These are phyloP conservation scores for Antitype chi DNA, from an alignment of 2,888 invertebrate genomes.

Conservation along the genomic window DNA sequence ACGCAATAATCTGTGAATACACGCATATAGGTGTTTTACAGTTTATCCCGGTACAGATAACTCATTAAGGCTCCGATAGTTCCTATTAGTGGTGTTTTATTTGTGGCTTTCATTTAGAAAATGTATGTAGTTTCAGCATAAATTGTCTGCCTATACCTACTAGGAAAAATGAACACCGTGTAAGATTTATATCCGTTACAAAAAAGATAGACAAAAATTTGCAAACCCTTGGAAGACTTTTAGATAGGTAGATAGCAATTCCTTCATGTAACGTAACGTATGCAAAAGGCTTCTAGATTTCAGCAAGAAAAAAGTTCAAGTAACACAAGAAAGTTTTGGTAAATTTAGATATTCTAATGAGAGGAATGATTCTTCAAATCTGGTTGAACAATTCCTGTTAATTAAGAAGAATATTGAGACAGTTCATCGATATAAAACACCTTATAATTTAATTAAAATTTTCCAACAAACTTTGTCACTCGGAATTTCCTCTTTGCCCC, in stretches of 20 bases:
- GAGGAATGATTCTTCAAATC: background rate
- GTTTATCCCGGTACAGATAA: too few species aligned
- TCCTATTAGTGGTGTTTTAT: background rate
- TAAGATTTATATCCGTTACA: too few species aligned
- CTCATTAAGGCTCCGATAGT: too few species aligned
- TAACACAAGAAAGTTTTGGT: background rate
- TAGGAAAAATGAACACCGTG: too few species aligned
- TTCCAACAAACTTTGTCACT: slow-evolving; percentile 79
- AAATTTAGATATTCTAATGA: slow-evolving; percentile 1
- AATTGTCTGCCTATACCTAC: background rate
- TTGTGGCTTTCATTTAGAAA: background rate
- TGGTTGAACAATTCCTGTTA: slow-evolving; percentile 2
- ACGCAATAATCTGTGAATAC: too few species aligned
- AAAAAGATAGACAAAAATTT: background rate
- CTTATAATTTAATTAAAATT: slow-evolving; percentile 83
- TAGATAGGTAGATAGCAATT: too few species aligned
- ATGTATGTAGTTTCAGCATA: background rate
- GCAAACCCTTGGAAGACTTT: background rate
- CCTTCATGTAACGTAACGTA: background rate
- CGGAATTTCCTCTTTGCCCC: slow-evolving; percentile 77
- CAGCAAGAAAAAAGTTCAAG: background rate
- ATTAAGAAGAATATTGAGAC: slow-evolving; percentile 24
- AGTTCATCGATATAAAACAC: slow-evolving; percentile 74
- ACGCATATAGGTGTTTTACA: too few species aligned
- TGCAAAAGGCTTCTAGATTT: too few species aligned